Evolutionary conservation across 2,113 vertebrate species (phyloP).

Genomic region (Sialia sialis): DNA sequence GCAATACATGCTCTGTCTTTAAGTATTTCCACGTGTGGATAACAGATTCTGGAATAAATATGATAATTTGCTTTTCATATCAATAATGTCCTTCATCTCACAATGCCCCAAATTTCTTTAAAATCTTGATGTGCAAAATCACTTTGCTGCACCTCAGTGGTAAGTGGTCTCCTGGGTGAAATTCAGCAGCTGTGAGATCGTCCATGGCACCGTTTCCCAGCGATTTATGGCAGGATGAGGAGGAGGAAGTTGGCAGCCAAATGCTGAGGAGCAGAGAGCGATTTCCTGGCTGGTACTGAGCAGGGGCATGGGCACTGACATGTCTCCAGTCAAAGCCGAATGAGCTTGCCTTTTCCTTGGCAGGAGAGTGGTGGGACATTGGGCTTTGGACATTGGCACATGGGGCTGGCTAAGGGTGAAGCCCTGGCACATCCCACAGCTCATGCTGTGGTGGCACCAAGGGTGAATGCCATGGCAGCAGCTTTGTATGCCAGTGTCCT

Average conservation of each 20-base stretch:
- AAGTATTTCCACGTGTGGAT: not conserved
- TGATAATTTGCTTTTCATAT: not conserved
- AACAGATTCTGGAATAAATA: not conserved
- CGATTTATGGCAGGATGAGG: not conserved
- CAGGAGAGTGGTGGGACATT: not conserved
- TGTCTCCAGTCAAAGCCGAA: not conserved
- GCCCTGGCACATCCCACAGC: not conserved
- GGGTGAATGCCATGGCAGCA: not conserved
- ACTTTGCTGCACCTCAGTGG: not conserved
- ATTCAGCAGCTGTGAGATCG: not conserved
- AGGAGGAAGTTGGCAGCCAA: not conserved
- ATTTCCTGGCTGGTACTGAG: not conserved
- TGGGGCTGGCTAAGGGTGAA: not conserved
- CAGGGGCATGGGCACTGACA: rapidly evolving
- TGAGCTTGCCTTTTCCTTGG: not conserved
- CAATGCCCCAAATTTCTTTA: not conserved
- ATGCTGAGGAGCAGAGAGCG: not conserved
- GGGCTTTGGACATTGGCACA: too few relatives aligned
- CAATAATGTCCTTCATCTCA: not conserved
- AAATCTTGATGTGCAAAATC: not conserved
- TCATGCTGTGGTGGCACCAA: not conserved
- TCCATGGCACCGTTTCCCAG: not conserved
- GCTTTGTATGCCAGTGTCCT: not conserved
- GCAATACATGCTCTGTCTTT: not conserved
- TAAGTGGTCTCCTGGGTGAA: not conserved